Conservation (phyloP, 2,888 invertebrate species). For the Agriopis aurantiaria region DNA sequence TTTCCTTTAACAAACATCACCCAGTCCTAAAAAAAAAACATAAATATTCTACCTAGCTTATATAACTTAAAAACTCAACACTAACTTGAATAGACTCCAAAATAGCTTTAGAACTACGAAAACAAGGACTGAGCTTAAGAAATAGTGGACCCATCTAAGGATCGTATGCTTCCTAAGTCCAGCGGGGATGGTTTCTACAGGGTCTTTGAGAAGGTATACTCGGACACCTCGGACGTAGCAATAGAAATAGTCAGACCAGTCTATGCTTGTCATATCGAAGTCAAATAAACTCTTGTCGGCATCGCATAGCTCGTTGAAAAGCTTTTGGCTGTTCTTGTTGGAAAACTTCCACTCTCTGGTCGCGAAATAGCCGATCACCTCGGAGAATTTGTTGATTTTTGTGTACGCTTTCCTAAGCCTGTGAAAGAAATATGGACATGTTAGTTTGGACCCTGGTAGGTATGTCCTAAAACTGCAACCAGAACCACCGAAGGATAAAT, state of each 20-base stretch:
- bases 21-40: background rate
- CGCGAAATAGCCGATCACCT: slow-evolving; percentile 91
- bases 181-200: slow-evolving; percentile 88
- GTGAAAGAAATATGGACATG: slow-evolving; percentile 34
- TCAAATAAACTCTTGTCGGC: slow-evolving; percentile 88
- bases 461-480: too few species aligned
- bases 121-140: slow-evolving; percentile 49
- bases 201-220: slow-evolving; percentile 91
- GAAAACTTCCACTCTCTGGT: slow-evolving; percentile 90
- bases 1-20: background rate
- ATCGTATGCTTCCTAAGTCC: slow-evolving; percentile 78
- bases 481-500: too few species aligned
- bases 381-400: slow-evolving; percentile 90
- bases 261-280: slow-evolving; percentile 88
- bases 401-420: slow-evolving; percentile 91
- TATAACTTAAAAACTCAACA: slow-evolving; percentile 41
- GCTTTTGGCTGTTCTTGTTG: slow-evolving; percentile 85
- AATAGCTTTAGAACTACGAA: slow-evolving; percentile 55
- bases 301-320: slow-evolving; percentile 83
- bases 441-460: background rate
- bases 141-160: slow-evolving; percentile 61
- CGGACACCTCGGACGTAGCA: slow-evolving; percentile 90
- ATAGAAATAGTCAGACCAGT: slow-evolving; percentile 90
- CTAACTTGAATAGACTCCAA: slow-evolving; percentile 50
- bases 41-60: slow-evolving; percentile 9